Evolutionary conservation across 2,888 invertebrate species (phyloP).

Genomic region (Plebejus argus): DNA sequence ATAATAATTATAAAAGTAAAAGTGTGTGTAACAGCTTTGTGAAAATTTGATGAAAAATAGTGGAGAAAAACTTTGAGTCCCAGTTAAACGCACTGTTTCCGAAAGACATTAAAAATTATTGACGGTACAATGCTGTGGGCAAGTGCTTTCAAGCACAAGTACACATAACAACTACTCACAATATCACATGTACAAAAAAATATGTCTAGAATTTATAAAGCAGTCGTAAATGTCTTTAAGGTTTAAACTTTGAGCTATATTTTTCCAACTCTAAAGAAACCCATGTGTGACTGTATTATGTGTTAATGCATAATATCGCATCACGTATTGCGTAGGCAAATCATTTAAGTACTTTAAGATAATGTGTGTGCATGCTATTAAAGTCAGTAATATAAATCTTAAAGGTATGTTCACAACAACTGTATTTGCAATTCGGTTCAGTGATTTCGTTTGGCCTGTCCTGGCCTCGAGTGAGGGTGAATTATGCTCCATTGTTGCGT

Average conservation of each 20-base stretch:
- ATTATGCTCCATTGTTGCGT: conserved; percentile 60
- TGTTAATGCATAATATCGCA: not conserved
- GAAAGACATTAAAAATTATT: too few relatives aligned
- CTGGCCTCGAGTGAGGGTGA: conserved; percentile 53
- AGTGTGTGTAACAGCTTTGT: too few relatives aligned
- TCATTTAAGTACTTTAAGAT: not conserved
- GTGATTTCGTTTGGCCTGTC: conserved; percentile 64
- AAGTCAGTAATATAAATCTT: not conserved
- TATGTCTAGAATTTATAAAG: too few relatives aligned
- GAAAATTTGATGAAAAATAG: too few relatives aligned
- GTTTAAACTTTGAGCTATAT: not conserved
- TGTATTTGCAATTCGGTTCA: conserved; percentile 67
- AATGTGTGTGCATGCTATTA: not conserved
- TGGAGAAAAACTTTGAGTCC: too few relatives aligned
- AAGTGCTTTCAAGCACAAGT: too few relatives aligned
- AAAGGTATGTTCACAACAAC: conserved; percentile 37
- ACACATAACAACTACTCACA: too few relatives aligned
- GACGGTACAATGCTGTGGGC: too few relatives aligned
- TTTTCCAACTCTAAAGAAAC: not conserved
- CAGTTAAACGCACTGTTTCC: too few relatives aligned
- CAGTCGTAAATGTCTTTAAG: too few relatives aligned
- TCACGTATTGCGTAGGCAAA: not conserved
- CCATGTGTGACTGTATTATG: not conserved
- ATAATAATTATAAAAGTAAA: too few relatives aligned
- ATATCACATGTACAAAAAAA: too few relatives aligned